Evolutionary conservation across 2,113 vertebrate genomes (phyloP).

Genomic region (Bubalus kerabau): DNA sequence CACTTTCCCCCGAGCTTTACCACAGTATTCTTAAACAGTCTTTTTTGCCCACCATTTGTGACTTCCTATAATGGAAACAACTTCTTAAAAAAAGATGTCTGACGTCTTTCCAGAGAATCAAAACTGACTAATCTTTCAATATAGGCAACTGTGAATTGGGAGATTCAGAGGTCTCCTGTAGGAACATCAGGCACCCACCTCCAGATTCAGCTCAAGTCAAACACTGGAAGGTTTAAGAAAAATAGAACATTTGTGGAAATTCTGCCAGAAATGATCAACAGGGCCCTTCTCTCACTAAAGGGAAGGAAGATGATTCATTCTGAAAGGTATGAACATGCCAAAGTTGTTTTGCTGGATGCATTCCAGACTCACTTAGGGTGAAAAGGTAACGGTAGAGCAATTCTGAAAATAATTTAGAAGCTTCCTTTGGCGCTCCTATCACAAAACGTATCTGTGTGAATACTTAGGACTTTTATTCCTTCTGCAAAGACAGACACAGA

Average conservation of each 20-base stretch:
- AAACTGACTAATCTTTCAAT: not conserved
- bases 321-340: slow-evolving; percentile 28
- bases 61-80: not conserved
- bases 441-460: slow-evolving; percentile 27
- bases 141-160: not conserved
- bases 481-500: not conserved
- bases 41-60: not conserved
- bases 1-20: not conserved
- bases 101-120: slow-evolving; percentile 8
- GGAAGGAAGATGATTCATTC: slow-evolving; percentile 39
- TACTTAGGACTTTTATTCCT: slow-evolving; percentile 14
- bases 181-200: not conserved
- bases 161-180: not conserved
- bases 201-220: not conserved
- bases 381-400: slow-evolving; percentile 57
- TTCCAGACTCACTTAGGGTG: slow-evolving; percentile 45
- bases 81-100: slow-evolving; percentile 4
- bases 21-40: not conserved
- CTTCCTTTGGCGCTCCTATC: not conserved
- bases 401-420: slow-evolving; percentile 40
- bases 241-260: slow-evolving; percentile 36
- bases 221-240: not conserved
- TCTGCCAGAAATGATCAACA: slow-evolving; percentile 34
- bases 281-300: slow-evolving; percentile 30
- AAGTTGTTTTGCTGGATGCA: slow-evolving; percentile 46